Conservation (phyloP, 1,140 invertebrate genomes). For the Philotrypesis tridentata region DNA sequence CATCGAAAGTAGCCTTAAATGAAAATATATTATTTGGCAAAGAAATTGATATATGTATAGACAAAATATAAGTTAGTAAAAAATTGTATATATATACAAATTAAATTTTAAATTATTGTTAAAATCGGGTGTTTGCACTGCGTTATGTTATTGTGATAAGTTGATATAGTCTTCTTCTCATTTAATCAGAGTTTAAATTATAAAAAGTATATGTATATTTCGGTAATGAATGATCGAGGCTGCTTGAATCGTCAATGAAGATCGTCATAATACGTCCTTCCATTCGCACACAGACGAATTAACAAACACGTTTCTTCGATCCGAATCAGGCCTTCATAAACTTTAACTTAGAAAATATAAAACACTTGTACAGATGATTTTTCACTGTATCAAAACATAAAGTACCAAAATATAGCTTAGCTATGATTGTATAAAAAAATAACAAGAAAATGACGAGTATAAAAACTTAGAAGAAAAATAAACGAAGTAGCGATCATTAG, state of each 20-base stretch:
- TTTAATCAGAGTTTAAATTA: constrained; percentile 21
- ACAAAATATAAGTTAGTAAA: neutral
- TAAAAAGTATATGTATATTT: neutral
- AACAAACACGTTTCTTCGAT: neutral
- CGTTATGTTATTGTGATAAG: constrained; percentile 16
- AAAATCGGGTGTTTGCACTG: neutral
- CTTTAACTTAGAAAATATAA: constrained; percentile 4
- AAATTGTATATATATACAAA: neutral
- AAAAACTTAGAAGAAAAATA: neutral
- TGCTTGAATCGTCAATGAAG: constrained; percentile 8
- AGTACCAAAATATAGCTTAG: constrained; percentile 24
- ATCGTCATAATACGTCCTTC: constrained; percentile 3
- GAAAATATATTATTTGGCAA: constrained; percentile 24
- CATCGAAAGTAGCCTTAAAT: constrained; percentile 23
- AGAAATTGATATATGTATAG: neutral
- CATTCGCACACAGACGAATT: constrained; percentile 11
- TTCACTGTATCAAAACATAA: constrained; percentile 25
- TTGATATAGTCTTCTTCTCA: constrained; percentile 12
- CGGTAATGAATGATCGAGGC: neutral
- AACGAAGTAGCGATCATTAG: neutral
- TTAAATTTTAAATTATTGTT: constrained; percentile 4
- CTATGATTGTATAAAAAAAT: constrained; percentile 20
- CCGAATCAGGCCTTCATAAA: constrained; percentile 22
- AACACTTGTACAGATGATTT: constrained; percentile 28
- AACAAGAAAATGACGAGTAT: neutral